A percentile compares a stretch with the other conserved stretches of the same genome.
These are phyloP conservation scores for Oligia fasciuncula DNA, from an alignment of 2,888 invertebrate species.

Conservation along the genomic window DNA sequence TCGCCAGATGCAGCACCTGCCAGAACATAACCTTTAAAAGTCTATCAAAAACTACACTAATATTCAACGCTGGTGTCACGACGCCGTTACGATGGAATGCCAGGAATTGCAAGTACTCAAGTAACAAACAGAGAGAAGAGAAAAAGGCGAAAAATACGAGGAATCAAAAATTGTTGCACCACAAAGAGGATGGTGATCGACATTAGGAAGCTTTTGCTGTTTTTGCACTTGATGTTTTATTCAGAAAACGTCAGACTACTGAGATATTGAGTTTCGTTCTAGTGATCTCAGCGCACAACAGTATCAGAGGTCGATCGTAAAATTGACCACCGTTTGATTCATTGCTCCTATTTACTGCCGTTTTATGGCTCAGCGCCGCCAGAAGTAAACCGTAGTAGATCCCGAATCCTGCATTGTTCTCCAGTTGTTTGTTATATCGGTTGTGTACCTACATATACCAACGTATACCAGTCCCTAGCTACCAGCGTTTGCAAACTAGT, in stretches of 20 bases:
- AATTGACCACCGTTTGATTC: conserved; percentile 77
- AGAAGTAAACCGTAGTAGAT: conserved; percentile 49
- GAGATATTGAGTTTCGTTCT: conserved; percentile 28
- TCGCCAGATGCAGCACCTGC: not conserved
- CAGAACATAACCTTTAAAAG: not conserved
- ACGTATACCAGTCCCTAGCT: not conserved
- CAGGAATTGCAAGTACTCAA: not conserved
- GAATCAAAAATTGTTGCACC: not conserved
- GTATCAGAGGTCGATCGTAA: conserved; percentile 73
- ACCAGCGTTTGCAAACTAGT: conserved; percentile 17
- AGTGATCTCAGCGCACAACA: conserved; percentile 40
- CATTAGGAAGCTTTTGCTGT: not conserved
- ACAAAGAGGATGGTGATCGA: not conserved
- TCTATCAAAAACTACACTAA: not conserved
- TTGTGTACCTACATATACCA: conserved; percentile 21
- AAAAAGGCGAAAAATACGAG: not conserved
- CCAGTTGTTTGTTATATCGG: conserved; percentile 33
- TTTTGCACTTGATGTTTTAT: conserved; percentile 5
- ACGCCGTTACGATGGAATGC: not conserved
- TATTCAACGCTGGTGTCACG: not conserved
- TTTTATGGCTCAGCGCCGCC: conserved; percentile 69
- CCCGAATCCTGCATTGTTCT: conserved; percentile 53
- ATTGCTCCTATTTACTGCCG: conserved; percentile 71
- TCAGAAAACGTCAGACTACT: conserved; percentile 1
- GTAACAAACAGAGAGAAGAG: not conserved